phyloP scores from a whole-genome alignment of 2,888 invertebrate species.

The Phyllotreta cruciferae region DNA sequence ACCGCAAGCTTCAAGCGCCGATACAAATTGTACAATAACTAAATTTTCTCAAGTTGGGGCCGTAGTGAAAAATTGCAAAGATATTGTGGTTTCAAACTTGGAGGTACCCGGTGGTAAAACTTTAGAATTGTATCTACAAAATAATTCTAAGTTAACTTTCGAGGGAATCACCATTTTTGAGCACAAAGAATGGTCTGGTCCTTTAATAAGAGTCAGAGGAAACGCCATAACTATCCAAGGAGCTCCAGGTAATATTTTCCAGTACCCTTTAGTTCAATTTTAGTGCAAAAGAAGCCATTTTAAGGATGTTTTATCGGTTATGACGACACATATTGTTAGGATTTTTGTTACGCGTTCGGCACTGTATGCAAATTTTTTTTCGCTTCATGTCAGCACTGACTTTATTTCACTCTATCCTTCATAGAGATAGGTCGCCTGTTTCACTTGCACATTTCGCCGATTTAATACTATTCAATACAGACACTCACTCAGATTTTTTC shows the following conservation, averaged over 20 bases:
- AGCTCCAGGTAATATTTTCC: constrained; percentile 18
- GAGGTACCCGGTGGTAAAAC: constrained; percentile 26
- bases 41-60: neutral
- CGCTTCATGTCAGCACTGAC: too few species aligned
- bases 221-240: constrained; percentile 26
- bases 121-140: constrained; percentile 26
- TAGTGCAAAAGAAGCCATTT: neutral
- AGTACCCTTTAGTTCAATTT: neutral
- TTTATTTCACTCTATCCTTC: too few species aligned
- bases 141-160: constrained; percentile 26
- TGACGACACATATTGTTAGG: neutral
- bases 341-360: too few species aligned
- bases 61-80: constrained; percentile 2
- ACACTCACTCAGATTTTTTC: too few species aligned
- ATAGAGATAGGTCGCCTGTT: too few species aligned
- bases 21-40: constrained; percentile 6
- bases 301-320: too few species aligned
- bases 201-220: constrained; percentile 29
- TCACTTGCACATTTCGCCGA: too few species aligned
- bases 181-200: constrained; percentile 31
- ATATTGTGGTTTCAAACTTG: constrained; percentile 4
- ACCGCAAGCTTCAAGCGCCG: neutral
- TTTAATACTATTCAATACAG: too few species aligned
- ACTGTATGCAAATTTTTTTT: too few species aligned
- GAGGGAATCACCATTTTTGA: constrained; percentile 29